Percentiles rank a stretch among this genome's conserved stretches.
Evolutionary conservation across 1,140 invertebrate genomes (phyloP).

Genomic region (Globodera rostochiensis): DNA sequence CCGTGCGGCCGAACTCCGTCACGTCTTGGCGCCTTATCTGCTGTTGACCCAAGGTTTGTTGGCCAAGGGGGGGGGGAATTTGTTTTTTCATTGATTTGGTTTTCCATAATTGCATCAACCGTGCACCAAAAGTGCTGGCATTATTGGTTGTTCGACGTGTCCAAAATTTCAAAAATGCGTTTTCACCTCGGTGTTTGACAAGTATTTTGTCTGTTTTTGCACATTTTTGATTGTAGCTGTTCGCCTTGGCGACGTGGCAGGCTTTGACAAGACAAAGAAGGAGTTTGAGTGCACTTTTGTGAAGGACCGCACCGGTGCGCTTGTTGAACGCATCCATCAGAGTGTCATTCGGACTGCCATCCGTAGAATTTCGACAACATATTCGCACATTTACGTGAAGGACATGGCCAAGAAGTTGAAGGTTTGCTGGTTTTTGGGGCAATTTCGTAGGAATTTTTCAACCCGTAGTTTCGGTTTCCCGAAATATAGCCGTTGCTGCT

Average conservation of each 20-base stretch:
- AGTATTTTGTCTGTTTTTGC: conserved; percentile 6
- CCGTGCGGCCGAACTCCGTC: neutral
- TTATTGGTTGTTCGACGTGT: too few species aligned
- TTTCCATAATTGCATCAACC: too few species aligned
- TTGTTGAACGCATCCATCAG: conserved; percentile 77
- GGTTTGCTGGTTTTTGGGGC: neutral
- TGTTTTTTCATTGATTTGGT: neutral
- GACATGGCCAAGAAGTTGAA: conserved; percentile 92
- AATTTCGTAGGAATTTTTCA: too few species aligned
- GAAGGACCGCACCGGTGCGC: conserved; percentile 57
- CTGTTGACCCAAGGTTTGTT: neutral
- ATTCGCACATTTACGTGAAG: conserved; percentile 89
- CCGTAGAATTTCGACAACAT: conserved; percentile 90
- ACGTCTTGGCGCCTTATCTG: neutral
- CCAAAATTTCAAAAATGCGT: too few species aligned
- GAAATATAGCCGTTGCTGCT: too few species aligned
- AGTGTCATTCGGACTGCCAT: conserved; percentile 99
- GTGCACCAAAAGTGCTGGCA: too few species aligned
- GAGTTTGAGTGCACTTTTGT: conserved; percentile 69
- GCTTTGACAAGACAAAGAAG: conserved; percentile 89
- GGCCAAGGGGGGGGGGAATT: neutral
- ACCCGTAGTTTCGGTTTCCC: too few species aligned
- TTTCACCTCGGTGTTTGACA: too few species aligned
- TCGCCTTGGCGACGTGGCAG: conserved; percentile 85
- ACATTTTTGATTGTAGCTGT: conserved; percentile 74